Base-by-base conservation (phyloP, 2,888 invertebrate genomes). In the Drosophila subquinaria region DNA sequence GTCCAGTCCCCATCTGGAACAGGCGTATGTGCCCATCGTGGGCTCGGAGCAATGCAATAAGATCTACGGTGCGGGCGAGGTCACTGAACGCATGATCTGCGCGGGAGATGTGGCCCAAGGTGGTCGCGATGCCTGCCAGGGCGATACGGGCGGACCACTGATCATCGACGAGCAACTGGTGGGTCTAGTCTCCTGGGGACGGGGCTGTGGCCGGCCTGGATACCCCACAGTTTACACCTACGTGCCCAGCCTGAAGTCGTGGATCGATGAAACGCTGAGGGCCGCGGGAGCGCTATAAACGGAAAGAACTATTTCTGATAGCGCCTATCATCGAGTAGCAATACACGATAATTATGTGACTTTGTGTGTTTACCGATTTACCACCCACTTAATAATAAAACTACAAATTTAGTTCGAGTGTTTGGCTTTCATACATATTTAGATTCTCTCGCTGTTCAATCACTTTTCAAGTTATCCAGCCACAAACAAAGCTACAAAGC, bases 81-180 rank as follows among this genome's bases (percentile, higher is more conserved):
- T 93, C 23, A 94, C 94, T 0, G 83, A 93, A 0, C 92, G 91
- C 0, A 95, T 95, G 94, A 87, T 95, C 0, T 95, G 95, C 80
- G 95, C 95, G 23, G 95, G 95, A 0, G 60, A 78, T 59, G 53
- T 81, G 4, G 33, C 13, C 0, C 48, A 70, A 75, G 92, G 90
- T 0, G 91, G 93, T 0, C 89, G 92, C 43, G 94, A 94, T 73
- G 93, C 93, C 13, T 94, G 94, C 59, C 93, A 92, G 69, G 92
- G 91, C 9, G 92, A 93, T 50, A 90, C 92, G 0, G 93, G 93
- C 8, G 93, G 93, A 3, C 93, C 93, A 0, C 56, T 93, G 57
- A 82, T 92, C 17, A 68, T 84, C 1, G 83, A 90, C 35, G 82
- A 78, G 13, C 64, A 84, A 35, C 75, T 92, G 10, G 87, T 91